Evolutionary conservation across 30 jellyfish, hydroid and myxozoan genomes (phyloP).

Genomic region (Aurelia sp.): DNA sequence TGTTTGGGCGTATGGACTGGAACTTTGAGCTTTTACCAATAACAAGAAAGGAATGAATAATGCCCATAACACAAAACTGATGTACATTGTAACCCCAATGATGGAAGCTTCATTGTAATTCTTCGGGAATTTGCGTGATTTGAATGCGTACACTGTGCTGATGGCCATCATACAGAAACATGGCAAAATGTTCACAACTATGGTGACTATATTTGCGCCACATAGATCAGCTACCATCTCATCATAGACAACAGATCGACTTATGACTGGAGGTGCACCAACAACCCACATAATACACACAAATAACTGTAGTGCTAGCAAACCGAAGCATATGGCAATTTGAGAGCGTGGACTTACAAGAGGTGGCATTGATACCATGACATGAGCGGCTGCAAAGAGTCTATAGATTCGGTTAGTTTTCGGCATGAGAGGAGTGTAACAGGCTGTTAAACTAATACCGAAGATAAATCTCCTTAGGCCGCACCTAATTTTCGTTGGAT

Average conservation of each 20-base stretch:
- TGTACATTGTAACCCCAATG: constrained; percentile 53
- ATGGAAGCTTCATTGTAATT: constrained; percentile 55
- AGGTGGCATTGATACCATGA: constrained; percentile 39
- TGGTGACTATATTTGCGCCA: constrained; percentile 22
- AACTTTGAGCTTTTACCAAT: constrained; percentile 20
- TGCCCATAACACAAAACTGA: constrained; percentile 63
- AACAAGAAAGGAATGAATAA: constrained; percentile 44
- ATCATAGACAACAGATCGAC: constrained; percentile 48
- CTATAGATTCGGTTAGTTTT: constrained; percentile 83
- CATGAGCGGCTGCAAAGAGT: constrained; percentile 73
- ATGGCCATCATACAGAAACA: constrained; percentile 36
- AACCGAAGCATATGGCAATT: constrained; percentile 67
- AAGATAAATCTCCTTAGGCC: constrained; percentile 60
- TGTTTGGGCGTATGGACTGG: constrained; percentile 17
- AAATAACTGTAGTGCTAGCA: constrained; percentile 73
- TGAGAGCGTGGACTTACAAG: constrained; percentile 82
- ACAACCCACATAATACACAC: constrained; percentile 81
- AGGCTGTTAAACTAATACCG: constrained; percentile 77
- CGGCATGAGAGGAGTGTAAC: constrained; percentile 87
- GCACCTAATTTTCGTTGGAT: constrained; percentile 55
- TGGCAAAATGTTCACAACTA: constrained; percentile 35
- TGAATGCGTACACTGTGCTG: constrained; percentile 68
- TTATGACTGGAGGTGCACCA: constrained; percentile 68
- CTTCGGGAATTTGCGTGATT: constrained; percentile 65
- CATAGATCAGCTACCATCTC: constrained; percentile 45